Evolutionary conservation across 2,797 vertebrate genomes (phyloP).

Genomic region (Caiman crocodilus): DNA sequence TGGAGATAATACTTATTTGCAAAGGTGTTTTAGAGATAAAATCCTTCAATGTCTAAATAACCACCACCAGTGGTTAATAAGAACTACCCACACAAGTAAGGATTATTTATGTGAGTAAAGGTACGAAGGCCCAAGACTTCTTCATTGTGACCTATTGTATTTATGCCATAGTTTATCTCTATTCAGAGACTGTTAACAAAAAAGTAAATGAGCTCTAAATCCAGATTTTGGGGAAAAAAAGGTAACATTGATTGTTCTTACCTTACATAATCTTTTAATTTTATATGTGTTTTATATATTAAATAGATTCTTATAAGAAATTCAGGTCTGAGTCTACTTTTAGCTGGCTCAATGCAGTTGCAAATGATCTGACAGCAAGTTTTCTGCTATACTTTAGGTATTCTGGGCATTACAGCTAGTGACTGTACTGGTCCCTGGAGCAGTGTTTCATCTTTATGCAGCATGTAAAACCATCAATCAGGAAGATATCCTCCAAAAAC

Average conservation of each 20-base stretch:
- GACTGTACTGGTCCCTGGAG: constrained; percentile 88
- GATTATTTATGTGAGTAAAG: background rate
- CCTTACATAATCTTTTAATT: background rate
- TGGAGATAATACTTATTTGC: background rate
- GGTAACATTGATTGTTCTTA: background rate
- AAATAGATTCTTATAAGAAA: constrained; percentile 1
- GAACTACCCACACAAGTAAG: background rate
- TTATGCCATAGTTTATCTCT: background rate
- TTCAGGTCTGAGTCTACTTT: background rate
- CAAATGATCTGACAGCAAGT: constrained; percentile 23
- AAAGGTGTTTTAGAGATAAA: background rate
- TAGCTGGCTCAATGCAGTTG: background rate
- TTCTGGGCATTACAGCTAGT: constrained; percentile 91
- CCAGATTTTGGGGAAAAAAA: constrained; percentile 3
- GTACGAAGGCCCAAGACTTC: background rate
- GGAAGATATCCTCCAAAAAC: constrained; percentile 89
- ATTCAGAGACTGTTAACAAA: background rate
- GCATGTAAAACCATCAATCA: constrained; percentile 90
- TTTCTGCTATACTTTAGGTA: constrained; percentile 81
- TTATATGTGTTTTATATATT: background rate
- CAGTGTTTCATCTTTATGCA: constrained; percentile 90
- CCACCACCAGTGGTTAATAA: background rate
- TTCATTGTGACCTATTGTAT: background rate
- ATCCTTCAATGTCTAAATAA: background rate
- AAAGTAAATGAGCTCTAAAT: background rate